phyloP scores from a whole-genome alignment of 2,888 invertebrate species.

The Drosophila lutescens region DNA sequence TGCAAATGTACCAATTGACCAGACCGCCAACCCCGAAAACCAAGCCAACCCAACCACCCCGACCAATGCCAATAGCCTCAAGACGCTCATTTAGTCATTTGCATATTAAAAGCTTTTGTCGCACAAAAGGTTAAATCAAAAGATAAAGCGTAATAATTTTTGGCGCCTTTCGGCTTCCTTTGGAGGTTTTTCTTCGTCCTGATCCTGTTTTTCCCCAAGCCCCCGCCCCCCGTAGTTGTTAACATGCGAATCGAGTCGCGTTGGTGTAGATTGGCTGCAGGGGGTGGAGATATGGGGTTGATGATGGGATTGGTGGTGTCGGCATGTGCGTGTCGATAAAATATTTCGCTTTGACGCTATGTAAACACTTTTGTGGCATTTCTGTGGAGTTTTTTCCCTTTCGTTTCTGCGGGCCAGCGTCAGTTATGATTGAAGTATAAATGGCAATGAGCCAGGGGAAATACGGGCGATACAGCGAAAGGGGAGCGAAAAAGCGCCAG shows the following conservation, averaged over 20 bases:
- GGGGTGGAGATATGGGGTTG: conserved; percentile 8
- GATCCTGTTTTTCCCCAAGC: not conserved
- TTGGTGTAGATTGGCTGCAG: conserved; percentile 32
- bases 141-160: conserved; percentile 71
- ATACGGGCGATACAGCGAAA: not conserved
- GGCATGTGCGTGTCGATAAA: conserved; percentile 75
- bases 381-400: conserved; percentile 21
- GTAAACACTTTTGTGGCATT: conserved; percentile 75
- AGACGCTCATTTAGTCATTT: conserved; percentile 76
- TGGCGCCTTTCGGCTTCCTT: conserved; percentile 44
- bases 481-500: not conserved
- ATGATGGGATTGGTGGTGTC: conserved; percentile 29
- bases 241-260: conserved; percentile 73
- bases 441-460: conserved; percentile 15
- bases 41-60: not conserved
- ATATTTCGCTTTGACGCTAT: conserved; percentile 74
- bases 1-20: conserved; percentile 78
- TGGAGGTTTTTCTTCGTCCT: conserved; percentile 20
- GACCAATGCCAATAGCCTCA: conserved; percentile 43
- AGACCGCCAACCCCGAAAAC: conserved; percentile 52
- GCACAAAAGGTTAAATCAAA: conserved; percentile 79
- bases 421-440: conserved; percentile 32
- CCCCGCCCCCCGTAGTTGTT: conserved; percentile 53
- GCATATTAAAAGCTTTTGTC: conserved; percentile 81
- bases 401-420: conserved; percentile 32